Conservation (phyloP, 2,797 vertebrate genomes). For the Myiothlypis chrysogaster region DNA sequence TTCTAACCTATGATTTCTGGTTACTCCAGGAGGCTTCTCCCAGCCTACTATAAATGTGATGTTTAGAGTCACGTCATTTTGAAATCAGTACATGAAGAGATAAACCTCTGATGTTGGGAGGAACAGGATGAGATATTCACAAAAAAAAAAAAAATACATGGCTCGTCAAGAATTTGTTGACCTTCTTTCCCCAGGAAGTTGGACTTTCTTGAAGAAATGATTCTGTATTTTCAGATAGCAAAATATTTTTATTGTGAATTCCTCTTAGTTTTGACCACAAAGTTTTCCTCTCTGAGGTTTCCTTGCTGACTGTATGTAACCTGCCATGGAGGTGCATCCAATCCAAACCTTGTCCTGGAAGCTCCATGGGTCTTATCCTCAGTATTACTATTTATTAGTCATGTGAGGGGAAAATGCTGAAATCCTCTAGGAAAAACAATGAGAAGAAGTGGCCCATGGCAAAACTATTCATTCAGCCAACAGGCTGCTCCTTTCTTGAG, state of each 20-base stretch:
- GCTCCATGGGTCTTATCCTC: neutral
- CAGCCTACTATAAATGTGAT: neutral
- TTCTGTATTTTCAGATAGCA: neutral
- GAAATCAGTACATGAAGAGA: neutral
- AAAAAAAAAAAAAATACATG: neutral
- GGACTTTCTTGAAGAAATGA: neutral
- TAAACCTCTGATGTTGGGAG: neutral
- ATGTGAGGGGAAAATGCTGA: neutral
- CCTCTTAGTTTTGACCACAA: neutral
- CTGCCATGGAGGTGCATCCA: neutral
- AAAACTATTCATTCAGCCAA: neutral
- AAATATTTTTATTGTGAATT: neutral
- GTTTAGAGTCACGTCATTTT: neutral
- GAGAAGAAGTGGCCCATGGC: neutral
- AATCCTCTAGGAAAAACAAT: neutral
- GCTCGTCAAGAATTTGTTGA: neutral
- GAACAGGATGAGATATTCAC: neutral
- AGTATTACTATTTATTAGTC: neutral
- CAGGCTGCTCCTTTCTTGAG: neutral
- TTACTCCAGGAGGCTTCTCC: neutral
- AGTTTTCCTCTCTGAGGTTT: neutral
- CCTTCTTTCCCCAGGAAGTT: neutral
- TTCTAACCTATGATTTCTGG: neutral
- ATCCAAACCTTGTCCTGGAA: neutral
- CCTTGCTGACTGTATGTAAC: neutral